phyloP scores from a whole-genome alignment of 1,140 invertebrate genomes.

The Hylaeus volcanicus region DNA sequence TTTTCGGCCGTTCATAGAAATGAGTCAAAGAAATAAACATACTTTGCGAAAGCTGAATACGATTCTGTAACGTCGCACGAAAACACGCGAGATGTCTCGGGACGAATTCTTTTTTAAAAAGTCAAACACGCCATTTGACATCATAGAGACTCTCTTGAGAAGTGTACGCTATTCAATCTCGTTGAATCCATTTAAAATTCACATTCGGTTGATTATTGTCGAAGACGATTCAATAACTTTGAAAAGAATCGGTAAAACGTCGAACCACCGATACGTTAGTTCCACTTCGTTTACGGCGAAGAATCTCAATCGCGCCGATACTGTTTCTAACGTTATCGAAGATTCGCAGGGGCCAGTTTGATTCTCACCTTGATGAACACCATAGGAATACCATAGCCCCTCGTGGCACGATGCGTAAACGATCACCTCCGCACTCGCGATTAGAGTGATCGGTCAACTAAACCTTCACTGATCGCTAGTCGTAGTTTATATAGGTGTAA shows the following conservation, averaged over 20 bases:
- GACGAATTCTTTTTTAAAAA: not conserved
- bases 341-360: not conserved
- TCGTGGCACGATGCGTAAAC: not conserved
- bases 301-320: no score
- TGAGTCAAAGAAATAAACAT: not conserved
- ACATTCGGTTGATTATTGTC: not conserved
- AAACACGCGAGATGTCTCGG: not conserved
- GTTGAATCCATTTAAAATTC: not conserved
- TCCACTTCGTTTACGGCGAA: no score
- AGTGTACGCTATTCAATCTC: not conserved
- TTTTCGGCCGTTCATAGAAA: not conserved
- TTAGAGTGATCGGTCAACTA: slow-evolving; percentile 49
- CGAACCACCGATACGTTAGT: no score
- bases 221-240: not conserved
- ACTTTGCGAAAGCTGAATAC: not conserved
- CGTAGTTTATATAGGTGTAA: slow-evolving; percentile 53
- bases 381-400: slow-evolving; percentile 37
- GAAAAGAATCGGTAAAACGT: no score
- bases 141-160: not conserved
- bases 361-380: slow-evolving; percentile 43
- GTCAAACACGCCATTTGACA: not conserved
- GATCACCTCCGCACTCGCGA: slow-evolving; percentile 11
- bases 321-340: not conserved
- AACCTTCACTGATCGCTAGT: slow-evolving; percentile 38
- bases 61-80: not conserved